phyloP scores from a whole-genome alignment of 2,113 vertebrate species.

The Galeopterus variegatus region DNA sequence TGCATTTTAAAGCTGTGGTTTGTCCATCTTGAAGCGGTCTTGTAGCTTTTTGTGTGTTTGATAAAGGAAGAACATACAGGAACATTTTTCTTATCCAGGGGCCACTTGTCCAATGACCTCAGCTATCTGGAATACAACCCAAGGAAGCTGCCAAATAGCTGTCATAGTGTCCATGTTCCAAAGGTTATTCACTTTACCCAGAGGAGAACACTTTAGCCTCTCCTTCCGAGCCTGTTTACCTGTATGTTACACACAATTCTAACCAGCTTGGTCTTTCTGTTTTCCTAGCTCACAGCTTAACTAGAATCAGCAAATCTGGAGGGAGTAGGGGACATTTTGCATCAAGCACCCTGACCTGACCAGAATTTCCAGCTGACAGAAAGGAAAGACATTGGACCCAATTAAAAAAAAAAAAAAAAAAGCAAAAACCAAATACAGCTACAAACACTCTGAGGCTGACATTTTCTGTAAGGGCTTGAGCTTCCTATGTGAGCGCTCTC shows the following conservation, averaged over 20 bases:
- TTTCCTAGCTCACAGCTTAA: not conserved
- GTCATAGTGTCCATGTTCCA: fast-evolving
- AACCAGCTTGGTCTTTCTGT: no score
- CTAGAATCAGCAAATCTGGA: not conserved
- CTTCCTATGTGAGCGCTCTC: not conserved
- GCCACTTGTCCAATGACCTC: constrained; percentile 42
- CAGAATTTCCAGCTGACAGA: not conserved
- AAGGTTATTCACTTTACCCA: not conserved
- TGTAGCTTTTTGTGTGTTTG: not conserved
- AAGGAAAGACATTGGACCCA: not conserved
- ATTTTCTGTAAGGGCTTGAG: not conserved
- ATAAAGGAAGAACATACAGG: not conserved
- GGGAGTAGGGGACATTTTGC: not conserved
- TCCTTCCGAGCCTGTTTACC: not conserved
- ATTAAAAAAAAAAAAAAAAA: no score
- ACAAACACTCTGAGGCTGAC: not conserved
- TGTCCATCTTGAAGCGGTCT: not conserved
- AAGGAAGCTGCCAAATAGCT: not conserved
- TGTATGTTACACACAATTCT: not conserved
- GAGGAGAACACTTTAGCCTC: not conserved
- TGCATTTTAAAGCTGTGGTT: not conserved
- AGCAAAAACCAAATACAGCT: not conserved
- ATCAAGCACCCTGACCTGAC: not conserved
- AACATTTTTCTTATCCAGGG: not conserved
- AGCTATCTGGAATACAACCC: constrained; percentile 22